Base-by-base conservation (phyloP, 2,888 invertebrate genomes). In the Drosophila niveifrons region DNA sequence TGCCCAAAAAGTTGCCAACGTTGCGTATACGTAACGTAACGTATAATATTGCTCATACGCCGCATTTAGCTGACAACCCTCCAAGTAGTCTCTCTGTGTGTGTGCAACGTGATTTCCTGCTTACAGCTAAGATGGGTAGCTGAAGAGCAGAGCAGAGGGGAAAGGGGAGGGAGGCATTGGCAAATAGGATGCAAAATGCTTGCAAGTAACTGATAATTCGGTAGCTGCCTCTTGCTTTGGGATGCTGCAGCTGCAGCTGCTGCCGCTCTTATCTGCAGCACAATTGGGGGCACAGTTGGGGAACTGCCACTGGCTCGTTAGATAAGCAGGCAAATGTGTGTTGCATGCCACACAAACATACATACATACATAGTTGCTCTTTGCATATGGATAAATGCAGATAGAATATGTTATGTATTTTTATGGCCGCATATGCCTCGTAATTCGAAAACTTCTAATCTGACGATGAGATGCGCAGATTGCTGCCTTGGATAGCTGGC, bases 161-260 rank as follows among this genome's bases (percentile, higher is more conserved):
- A 39, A 3, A 15, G 13, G 13, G 39, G 29, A 56, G 58, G 50
- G 43, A 2, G 15, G 13, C 17, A 46, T 56, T 62, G 59, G 57
- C 57, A 76, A 80, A 74, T 79, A 77, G 82, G 74, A 80, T 90
- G 89, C 90, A 90, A 90, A 90, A 78, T 90, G 82, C 91, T 90
- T 90, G 90, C 89, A 89, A 89, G 75, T 83, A 83, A 85, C 90
- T 88, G 90, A 90, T 89, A 90, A 85, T 90, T 76, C 67, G 57
- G 62, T 46, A 44, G 41, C 68, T 65, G 64, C 63, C 67, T 63
- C 56, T 36, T 23, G 23, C 23, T 23, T 17, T 17, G 17, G 17
- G 17, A 17, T 17, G 17, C 31, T 31, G 23, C 31, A 9, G 31
- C 31, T 31, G 31, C 31, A 9, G 31, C 31, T 36, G 36, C 36